phyloP scores from a whole-genome alignment of 2,888 invertebrate genomes.

The Lobophora halterata region DNA sequence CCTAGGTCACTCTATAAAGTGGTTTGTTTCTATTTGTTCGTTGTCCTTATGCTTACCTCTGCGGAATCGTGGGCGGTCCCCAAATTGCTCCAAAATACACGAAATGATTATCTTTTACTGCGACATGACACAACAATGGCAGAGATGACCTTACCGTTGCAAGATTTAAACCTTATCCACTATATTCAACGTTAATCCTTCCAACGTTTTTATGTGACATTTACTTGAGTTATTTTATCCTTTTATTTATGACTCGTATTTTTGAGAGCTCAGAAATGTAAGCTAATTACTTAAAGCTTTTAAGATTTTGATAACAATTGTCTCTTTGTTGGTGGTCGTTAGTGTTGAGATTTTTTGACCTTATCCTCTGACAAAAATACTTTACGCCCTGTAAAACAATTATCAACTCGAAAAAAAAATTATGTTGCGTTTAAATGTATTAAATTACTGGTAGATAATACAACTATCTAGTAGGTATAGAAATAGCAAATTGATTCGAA shows the following conservation, averaged over 20 bases:
- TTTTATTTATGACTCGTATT: conserved; percentile 27
- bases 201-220: conserved; percentile 32
- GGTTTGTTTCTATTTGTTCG: conserved; percentile 2
- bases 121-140: conserved; percentile 69
- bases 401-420: too few species aligned
- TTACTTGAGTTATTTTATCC: conserved; percentile 28
- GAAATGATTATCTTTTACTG: conserved; percentile 70
- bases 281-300: conserved; percentile 26
- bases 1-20: conserved; percentile 25
- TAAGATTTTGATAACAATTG: conserved; percentile 36
- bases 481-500: conserved; percentile 6
- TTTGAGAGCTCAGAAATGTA: conserved; percentile 18
- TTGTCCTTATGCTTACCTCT: conserved; percentile 28
- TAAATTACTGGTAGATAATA: too few species aligned
- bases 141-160: conserved; percentile 63
- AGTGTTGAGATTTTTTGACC: conserved; percentile 13
- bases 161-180: conserved; percentile 51
- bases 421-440: too few species aligned
- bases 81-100: conserved; percentile 71
- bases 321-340: conserved; percentile 49
- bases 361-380: background rate
- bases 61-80: conserved; percentile 52
- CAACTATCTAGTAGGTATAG: background rate
- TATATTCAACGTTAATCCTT: conserved; percentile 40
- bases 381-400: background rate